Evolutionary conservation across 23 tunicate species (phyloP).

Genomic region (Corella eumyota): DNA sequence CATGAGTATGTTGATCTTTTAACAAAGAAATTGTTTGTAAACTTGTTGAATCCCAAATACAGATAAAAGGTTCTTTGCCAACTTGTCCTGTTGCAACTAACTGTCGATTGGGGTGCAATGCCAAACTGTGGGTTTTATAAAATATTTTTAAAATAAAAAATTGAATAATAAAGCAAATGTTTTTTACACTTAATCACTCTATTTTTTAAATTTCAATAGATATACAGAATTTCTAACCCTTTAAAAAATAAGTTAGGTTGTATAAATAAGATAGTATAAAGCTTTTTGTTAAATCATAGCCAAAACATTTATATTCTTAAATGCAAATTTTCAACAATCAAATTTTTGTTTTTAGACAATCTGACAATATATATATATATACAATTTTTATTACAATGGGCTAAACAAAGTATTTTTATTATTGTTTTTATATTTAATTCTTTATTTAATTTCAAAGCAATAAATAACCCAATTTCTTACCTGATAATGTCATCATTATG

Average conservation of each 20-base stretch:
- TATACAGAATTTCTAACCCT: too few relatives aligned
- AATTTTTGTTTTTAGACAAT: too few relatives aligned
- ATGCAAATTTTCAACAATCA: too few relatives aligned
- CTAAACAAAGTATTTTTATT: too few relatives aligned
- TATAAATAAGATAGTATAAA: neutral
- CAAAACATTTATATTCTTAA: too few relatives aligned
- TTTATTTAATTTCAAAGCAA: neutral
- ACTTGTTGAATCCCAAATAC: slow-evolving; percentile 79
- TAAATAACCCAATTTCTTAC: too few relatives aligned
- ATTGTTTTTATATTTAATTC: too few relatives aligned
- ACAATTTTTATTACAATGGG: too few relatives aligned
- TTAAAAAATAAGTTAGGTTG: neutral
- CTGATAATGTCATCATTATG: slow-evolving; percentile 98
- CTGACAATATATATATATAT: too few relatives aligned
- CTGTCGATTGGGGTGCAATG: slow-evolving; percentile 62
- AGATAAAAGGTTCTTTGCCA: slow-evolving; percentile 88
- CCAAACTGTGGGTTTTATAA: slow-evolving; percentile 13
- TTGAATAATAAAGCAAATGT: neutral
- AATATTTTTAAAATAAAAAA: too few relatives aligned
- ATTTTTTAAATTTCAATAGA: too few relatives aligned
- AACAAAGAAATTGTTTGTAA: slow-evolving; percentile 75
- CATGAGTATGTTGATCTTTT: slow-evolving; percentile 96
- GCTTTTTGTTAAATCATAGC: neutral
- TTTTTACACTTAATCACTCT: neutral
- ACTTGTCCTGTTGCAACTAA: slow-evolving; percentile 94